Conservation (phyloP, 1,140 invertebrate species). For the Danaus plexippus region DNA sequence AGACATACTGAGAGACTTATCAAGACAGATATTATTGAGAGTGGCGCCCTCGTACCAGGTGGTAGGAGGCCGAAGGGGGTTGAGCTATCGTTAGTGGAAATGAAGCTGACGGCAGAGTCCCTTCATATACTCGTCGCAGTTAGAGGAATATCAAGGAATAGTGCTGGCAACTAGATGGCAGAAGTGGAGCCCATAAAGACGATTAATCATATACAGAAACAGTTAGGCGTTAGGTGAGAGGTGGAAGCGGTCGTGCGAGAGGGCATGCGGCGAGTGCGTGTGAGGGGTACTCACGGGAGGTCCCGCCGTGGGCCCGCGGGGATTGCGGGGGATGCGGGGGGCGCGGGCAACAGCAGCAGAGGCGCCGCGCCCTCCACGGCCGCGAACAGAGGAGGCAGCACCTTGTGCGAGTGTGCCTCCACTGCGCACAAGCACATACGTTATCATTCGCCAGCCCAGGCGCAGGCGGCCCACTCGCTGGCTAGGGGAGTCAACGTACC, state of each 20-base stretch:
- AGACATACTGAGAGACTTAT: background rate
- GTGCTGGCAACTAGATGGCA: too few species aligned
- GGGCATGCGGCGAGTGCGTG: background rate
- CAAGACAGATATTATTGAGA: too few species aligned
- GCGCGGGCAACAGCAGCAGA: constrained; percentile 37
- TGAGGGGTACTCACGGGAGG: constrained; percentile 42
- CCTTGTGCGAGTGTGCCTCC: constrained; percentile 58
- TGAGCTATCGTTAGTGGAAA: too few species aligned
- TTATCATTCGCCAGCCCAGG: constrained; percentile 17
- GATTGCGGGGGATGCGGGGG: too few species aligned
- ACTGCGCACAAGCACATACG: constrained; percentile 47
- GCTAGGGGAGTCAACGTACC: constrained; percentile 32
- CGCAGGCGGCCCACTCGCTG: background rate
- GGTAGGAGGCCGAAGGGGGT: background rate
- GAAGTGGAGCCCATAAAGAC: too few species aligned
- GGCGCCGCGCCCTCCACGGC: constrained; percentile 46
- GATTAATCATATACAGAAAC: too few species aligned
- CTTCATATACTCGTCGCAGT: too few species aligned
- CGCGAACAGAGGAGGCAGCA: constrained; percentile 63
- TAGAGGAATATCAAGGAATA: too few species aligned
- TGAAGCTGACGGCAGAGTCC: too few species aligned
- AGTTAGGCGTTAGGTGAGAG: background rate
- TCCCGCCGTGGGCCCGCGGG: constrained; percentile 29
- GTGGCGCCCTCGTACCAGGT: background rate
- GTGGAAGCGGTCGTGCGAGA: constrained; percentile 1